Evolutionary conservation across 2,888 invertebrate species (phyloP).

Genomic region (Bembecia ichneumoniformis): DNA sequence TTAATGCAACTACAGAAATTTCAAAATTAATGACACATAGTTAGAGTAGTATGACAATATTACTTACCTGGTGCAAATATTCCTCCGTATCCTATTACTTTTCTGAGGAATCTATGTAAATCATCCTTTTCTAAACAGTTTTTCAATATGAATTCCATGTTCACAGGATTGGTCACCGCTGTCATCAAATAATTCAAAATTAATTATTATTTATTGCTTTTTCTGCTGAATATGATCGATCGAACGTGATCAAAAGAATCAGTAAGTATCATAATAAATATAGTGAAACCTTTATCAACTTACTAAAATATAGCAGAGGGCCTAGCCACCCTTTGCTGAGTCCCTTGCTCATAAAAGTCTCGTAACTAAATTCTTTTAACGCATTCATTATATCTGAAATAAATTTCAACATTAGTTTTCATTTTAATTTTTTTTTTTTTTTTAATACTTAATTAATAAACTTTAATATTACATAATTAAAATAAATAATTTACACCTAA

Average conservation of each 20-base stretch:
- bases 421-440: no score
- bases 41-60: neutral
- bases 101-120: conserved; percentile 16
- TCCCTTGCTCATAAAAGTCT: no score
- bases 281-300: neutral
- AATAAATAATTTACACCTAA: no score
- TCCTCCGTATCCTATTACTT: conserved; percentile 21
- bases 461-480: no score
- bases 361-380: neutral
- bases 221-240: neutral
- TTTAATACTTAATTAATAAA: no score
- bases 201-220: neutral
- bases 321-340: neutral
- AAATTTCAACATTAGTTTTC: no score
- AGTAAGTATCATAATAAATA: no score
- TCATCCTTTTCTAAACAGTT: conserved; percentile 18
- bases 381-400: neutral
- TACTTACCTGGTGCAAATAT: conserved; percentile 17
- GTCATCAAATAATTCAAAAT: neutral
- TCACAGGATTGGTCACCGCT: conserved; percentile 7
- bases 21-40: no score
- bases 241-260: no score
- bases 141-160: conserved; percentile 11
- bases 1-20: no score
- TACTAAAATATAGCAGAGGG: neutral